phyloP scores from a whole-genome alignment of 30 jellyfish, hydroid and myxozoan species.

The Turritopsis dohrnii region DNA sequence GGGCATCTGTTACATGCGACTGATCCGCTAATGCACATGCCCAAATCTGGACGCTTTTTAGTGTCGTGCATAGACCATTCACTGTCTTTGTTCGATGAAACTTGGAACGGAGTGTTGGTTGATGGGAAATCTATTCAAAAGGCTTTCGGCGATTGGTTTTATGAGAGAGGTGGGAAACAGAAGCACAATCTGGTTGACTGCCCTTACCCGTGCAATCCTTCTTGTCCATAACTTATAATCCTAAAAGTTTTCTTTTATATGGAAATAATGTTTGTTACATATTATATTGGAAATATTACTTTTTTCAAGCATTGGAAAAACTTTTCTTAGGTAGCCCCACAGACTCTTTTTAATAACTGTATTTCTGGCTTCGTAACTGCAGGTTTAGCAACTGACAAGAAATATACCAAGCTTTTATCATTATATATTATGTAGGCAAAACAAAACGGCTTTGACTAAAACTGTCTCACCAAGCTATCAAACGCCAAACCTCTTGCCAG shows the following conservation, averaged over 20 bases:
- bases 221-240: slow-evolving; percentile 63
- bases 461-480: no score
- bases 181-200: slow-evolving; percentile 71
- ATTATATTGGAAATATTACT: not conserved
- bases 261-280: not conserved
- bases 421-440: no score
- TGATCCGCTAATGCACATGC: slow-evolving; percentile 46
- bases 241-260: not conserved
- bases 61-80: slow-evolving; percentile 98
- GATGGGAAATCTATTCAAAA: slow-evolving; percentile 83
- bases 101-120: slow-evolving; percentile 90
- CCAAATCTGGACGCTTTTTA: slow-evolving; percentile 79
- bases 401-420: no score
- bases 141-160: slow-evolving; percentile 99
- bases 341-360: no score
- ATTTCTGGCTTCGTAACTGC: no score
- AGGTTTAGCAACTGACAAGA: no score
- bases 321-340: not conserved
- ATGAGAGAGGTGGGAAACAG: slow-evolving; percentile 48
- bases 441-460: no score
- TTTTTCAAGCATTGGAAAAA: not conserved
- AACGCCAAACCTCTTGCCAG: no score
- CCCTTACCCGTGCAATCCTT: slow-evolving; percentile 90
- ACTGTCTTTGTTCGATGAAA: slow-evolving; percentile 90
- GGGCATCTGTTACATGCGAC: slow-evolving; percentile 88